These are phyloP conservation scores for Cliona cf. orientalis DNA, from an alignment of 37 sponge, comb jelly and placozoan genomes.

Conservation along the genomic window DNA sequence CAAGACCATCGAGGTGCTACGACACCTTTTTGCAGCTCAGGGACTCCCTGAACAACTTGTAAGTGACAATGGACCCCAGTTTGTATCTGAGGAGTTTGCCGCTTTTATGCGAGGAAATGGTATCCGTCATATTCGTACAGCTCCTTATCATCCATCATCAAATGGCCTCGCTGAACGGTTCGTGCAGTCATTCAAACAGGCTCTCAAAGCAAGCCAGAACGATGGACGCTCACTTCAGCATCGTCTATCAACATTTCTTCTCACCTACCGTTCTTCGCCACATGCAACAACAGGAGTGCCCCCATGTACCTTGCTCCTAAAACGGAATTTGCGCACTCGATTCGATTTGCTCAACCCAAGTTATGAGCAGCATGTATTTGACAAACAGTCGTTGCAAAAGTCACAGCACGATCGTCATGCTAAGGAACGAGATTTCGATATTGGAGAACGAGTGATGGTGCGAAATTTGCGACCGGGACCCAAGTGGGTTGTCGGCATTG, in stretches of 20 bases:
- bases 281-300: constrained; percentile 48
- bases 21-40: constrained; percentile 31
- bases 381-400: too few relatives aligned
- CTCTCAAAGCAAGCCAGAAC: constrained; percentile 7
- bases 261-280: constrained; percentile 23
- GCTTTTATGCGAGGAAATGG: constrained; percentile 32
- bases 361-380: too few relatives aligned
- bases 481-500: too few relatives aligned
- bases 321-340: too few relatives aligned
- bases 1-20: constrained; percentile 42
- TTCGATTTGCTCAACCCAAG: too few relatives aligned
- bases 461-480: too few relatives aligned
- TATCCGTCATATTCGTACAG: constrained; percentile 38
- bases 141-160: constrained; percentile 48
- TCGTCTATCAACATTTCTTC: constrained; percentile 10
- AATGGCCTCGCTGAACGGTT: constrained; percentile 59
- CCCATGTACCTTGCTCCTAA: too few relatives aligned
- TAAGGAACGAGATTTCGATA: too few relatives aligned
- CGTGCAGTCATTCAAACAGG: constrained; percentile 45
- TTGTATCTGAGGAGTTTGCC: constrained; percentile 31
- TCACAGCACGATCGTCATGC: too few relatives aligned
- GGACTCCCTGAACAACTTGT: constrained; percentile 52
- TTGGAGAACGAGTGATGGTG: too few relatives aligned
- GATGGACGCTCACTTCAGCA: background rate
- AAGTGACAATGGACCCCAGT: constrained; percentile 66